Evolutionary conservation across 2,113 vertebrate genomes (phyloP), one percentile per base, ranked within the genome.

Genomic region (Casuarius casuarius): DNA sequence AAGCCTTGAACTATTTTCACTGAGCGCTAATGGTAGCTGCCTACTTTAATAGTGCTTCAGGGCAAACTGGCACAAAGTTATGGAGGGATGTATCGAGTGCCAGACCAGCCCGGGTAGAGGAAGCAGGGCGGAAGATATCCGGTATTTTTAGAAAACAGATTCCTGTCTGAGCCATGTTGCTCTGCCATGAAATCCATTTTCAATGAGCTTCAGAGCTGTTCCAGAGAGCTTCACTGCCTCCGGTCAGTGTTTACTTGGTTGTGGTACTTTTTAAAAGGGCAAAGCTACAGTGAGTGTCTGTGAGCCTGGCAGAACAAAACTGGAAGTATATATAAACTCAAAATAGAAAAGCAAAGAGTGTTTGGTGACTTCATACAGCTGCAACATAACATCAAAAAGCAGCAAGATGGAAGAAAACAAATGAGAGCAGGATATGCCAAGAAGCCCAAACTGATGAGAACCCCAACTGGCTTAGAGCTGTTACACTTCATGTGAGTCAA

Each of bases 91-190:
- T 42, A 56, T 17, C 46, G 84, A 78, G 33, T 22, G 44, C 63
- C 54, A 87, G 88, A 87, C 16, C 25, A 67, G 59, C 29, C 79
- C 78, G 44, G 8, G 38, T 71, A 65, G 81, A 94, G 66, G 76
- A 92, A 83, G 46, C 29, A 72, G 22, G 18, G 38, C 17, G 1
- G 10, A 66, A 44, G 10, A 70, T 84, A 73, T 21, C 65, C 10
- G 28, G 19, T 77, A 73, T 70, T 86, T 96, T 90, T 85, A 81
- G 75, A 89, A 94, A 89, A 91, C 28, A 95, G 52, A 72, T 54
- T 88, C 35, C 56, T 10, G 38, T n/a, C 42, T 54, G 35, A 92
- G 65, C 46, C 7, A 1, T 14, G 35, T 56, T 18, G 2, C 15
- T 91, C 42, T 78, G 71, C 73, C 59, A 56, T 67, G 17, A 85